Evolutionary conservation across 1,140 invertebrate species (phyloP).

Genomic region (Drosophila ironensis): DNA sequence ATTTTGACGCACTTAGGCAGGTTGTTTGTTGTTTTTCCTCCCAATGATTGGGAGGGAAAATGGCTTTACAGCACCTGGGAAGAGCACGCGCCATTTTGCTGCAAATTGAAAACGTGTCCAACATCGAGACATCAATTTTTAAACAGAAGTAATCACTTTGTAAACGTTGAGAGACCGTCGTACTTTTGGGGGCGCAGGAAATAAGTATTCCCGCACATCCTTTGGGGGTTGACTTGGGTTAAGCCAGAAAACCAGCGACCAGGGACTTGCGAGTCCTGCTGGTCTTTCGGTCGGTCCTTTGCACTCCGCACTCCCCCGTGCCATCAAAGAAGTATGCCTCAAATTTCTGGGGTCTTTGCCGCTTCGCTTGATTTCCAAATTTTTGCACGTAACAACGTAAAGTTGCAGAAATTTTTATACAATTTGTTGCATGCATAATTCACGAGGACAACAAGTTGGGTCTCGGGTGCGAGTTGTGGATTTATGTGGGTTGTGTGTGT

Average conservation of each 20-base stretch:
- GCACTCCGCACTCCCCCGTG: background rate
- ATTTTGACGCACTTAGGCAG: slow-evolving; percentile 17
- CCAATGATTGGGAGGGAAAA: slow-evolving; percentile 19
- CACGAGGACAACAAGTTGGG: slow-evolving; percentile 53
- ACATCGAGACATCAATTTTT: slow-evolving; percentile 79
- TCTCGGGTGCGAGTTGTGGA: slow-evolving; percentile 44
- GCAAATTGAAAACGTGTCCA: slow-evolving; percentile 81
- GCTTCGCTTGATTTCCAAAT: slow-evolving; percentile 67
- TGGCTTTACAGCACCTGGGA: slow-evolving; percentile 29
- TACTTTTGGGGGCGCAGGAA: background rate
- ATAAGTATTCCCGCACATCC: slow-evolving; percentile 29
- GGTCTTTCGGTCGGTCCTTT: slow-evolving; percentile 2
- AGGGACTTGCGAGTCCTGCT: slow-evolving; percentile 25
- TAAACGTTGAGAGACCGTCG: slow-evolving; percentile 61
- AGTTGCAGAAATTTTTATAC: slow-evolving; percentile 81
- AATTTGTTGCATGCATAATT: slow-evolving; percentile 82
- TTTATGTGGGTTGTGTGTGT: slow-evolving; percentile 50
- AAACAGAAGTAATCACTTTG: slow-evolving; percentile 81
- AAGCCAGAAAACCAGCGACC: slow-evolving; percentile 21
- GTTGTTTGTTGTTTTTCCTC: slow-evolving; percentile 5
- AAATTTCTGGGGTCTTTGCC: slow-evolving; percentile 50
- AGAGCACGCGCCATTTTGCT: slow-evolving; percentile 34
- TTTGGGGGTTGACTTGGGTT: slow-evolving; percentile 53
- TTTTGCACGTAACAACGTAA: slow-evolving; percentile 77
- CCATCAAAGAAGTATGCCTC: slow-evolving; percentile 51